Base-by-base conservation (phyloP, 2,888 invertebrate species). In the Periphyllus acericola region DNA sequence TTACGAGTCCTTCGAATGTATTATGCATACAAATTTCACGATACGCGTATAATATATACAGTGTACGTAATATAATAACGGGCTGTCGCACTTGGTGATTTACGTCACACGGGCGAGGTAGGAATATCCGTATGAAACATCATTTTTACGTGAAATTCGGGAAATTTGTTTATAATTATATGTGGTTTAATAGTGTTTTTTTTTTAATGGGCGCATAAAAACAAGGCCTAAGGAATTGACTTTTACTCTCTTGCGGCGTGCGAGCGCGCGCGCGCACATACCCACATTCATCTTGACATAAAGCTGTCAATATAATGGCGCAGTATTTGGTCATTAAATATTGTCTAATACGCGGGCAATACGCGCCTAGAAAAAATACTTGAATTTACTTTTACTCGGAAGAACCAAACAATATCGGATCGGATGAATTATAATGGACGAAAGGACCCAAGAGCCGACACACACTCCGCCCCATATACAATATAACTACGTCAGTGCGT, bases 121-220 rank as follows among this genome's bases (percentile, higher is more conserved):
- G 25, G 19, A 55, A 83, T 60, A 55, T 55, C 55, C 9, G 17
- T 74, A 11, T 3, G 52, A 55, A 83, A 72, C 3, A 83, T 55
- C 17, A 55, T 36, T 75, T 76, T 66, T 66, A 3, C n/a, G 9
- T 2, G 46, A 84, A 66, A 66, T 32, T 66, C 32, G 8, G 29
- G 66, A 76, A 75, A 83, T 75, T 83, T 36, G 55, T 52, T 74
- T 75, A 83, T 83, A 75, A 83, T 66, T 83, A 60, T 83, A 60
- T 83, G 74, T 83, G 29, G 36, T 75, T 55, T 60, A 29, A 34
- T 32, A 32, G 8, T 75, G 8, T 55, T 60, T 6, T 11, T 36
- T 40, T 68, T 82, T 52, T 83, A 74, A 74, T 34, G 55, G 21
- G 60, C 36, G 36, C 17, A 75, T 83, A 74, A 55, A 34, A 75